Conservation (phyloP, 2,888 invertebrate species). For the Cephus runcator region DNA sequence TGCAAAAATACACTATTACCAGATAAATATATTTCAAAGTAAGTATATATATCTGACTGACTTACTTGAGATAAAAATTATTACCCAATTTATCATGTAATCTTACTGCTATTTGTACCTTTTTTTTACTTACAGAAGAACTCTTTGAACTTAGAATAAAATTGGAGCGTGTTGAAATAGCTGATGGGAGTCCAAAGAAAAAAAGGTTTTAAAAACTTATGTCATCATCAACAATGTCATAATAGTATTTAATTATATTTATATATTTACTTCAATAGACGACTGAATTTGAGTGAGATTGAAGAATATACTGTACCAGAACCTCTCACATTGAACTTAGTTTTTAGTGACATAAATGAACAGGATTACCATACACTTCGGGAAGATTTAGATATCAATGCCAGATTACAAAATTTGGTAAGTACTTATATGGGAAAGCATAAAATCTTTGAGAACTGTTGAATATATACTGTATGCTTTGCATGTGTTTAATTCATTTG, state of each 20-base stretch:
- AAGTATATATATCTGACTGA: slow-evolving; percentile 1
- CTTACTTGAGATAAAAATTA: neutral
- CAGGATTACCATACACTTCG: neutral
- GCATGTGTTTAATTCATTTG: neutral
- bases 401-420: neutral
- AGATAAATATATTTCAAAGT: slow-evolving; percentile 29
- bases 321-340: neutral
- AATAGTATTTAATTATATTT: neutral
- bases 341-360: neutral
- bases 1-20: slow-evolving; percentile 29
- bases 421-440: neutral
- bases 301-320: neutral
- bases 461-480: neutral
- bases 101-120: neutral
- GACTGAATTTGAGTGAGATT: neutral
- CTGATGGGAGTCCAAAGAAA: neutral
- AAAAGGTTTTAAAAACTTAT: neutral
- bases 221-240: neutral
- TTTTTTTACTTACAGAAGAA: neutral
- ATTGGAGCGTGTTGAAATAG: neutral
- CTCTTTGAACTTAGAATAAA: neutral
- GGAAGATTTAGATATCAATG: neutral
- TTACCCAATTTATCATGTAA: neutral
- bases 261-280: neutral
- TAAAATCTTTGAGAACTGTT: neutral